Evolutionary conservation across 2,797 vertebrate genomes (phyloP), one percentile per base, ranked within the genome.

Genomic region (Myotis vivesi): DNA sequence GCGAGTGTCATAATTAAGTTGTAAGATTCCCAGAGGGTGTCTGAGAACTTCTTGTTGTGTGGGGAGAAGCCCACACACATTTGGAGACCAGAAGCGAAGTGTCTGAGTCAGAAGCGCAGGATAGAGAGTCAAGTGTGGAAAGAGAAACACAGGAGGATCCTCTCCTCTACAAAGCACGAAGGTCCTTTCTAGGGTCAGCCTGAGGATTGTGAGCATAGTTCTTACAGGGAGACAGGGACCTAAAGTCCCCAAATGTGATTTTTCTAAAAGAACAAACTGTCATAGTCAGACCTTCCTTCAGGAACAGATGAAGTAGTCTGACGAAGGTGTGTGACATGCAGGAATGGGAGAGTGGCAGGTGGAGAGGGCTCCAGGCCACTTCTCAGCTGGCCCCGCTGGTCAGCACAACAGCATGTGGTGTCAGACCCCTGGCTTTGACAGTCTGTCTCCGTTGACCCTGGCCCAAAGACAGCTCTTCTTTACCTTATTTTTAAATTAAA

Each of bases 291-390:
- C 1, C 19, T 82, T 33, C 59, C 84, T 81, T 85, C 8, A 46
- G 36, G 38, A 71, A 28, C 1, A 16, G n/a, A 83, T 5, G 19
- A n/a, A 51, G n/a, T 9, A 4, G 17, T 55, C 44, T 25, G 9
- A 6, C 1, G 5, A 55, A 86, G 57, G 22, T 11, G 13, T 28
- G 16, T 33, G 46, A 28, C 2, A 0, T 0, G 0, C 20, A 28
- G 16, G 20, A 16, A 16, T 41, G 30, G 49, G 2, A 8, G 13
- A 33, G 11, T 8, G 5, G 36, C 17, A 8, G 41, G 13, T 11
- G 7, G 4, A 16, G 51, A 22, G n/a, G 38, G 12, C 44, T 84
- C 17, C 6, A 68, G 49, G 5, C 10, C 8, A 20, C 25, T 12
- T 5, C 17, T 53, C 23, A 30, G 17, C 7, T 2, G 15, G 36